These are phyloP conservation scores for Dunckerocampus dactyliophorus DNA, from an alignment of 2,113 vertebrate genomes.

Conservation along the genomic window DNA sequence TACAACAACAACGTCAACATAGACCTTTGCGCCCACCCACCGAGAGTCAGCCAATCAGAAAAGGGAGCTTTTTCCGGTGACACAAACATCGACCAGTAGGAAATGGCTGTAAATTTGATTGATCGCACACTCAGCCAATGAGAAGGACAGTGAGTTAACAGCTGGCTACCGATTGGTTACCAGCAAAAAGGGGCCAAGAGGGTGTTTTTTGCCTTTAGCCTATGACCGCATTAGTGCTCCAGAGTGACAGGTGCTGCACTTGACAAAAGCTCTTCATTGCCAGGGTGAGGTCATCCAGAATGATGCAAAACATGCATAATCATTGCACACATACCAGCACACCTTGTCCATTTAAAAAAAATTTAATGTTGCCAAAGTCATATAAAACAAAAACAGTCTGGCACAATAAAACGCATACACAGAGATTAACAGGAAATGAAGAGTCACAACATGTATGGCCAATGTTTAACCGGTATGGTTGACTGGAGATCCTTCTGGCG, in stretches of 20 bases:
- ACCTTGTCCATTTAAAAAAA: constrained; percentile 33
- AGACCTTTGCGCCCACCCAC: constrained; percentile 46
- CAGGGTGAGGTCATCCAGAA: constrained; percentile 55
- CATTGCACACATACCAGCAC: constrained; percentile 10
- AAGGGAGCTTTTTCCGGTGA: not conserved
- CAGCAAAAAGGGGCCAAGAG: constrained; percentile 20
- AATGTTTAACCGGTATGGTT: too few species aligned
- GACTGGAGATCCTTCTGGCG: not conserved
- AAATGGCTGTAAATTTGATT: constrained; percentile 2
- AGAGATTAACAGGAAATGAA: constrained; percentile 11
- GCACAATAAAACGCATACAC: constrained; percentile 30
- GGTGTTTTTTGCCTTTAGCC: constrained; percentile 25
- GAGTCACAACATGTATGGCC: too few species aligned
- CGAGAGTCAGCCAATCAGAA: constrained; percentile 48
- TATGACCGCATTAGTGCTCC: constrained; percentile 29
- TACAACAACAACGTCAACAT: constrained; percentile 79
- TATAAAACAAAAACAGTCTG: constrained; percentile 39
- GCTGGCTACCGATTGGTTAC: constrained; percentile 44
- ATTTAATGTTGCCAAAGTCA: constrained; percentile 36
- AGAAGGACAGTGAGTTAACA: constrained; percentile 2
- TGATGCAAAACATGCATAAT: constrained; percentile 52
- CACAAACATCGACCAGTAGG: constrained; percentile 17
- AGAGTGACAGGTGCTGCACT: constrained; percentile 52
- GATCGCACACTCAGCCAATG: constrained; percentile 41
- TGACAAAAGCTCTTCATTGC: constrained; percentile 27